Conservation (phyloP, 2,113 vertebrate genomes). For the Rhinolophus ferrumequinum region DNA sequence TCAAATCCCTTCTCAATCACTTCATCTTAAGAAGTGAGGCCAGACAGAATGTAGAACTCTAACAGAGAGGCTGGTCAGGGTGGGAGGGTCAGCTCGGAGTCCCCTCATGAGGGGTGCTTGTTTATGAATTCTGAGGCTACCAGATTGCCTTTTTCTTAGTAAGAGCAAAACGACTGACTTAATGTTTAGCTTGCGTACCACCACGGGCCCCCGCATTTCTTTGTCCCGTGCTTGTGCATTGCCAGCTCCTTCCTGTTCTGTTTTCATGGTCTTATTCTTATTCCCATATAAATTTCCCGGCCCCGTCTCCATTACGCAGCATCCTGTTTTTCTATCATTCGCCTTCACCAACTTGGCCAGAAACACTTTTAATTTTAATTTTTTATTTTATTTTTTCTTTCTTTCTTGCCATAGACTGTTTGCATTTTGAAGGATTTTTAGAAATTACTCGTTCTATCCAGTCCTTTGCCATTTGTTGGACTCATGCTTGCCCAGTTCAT, state of each 20-base stretch:
- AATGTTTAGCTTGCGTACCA: background rate
- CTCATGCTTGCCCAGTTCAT: background rate
- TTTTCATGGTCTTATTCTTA: constrained; percentile 35
- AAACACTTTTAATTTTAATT: background rate
- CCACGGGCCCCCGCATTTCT: background rate
- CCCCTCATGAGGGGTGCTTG: background rate
- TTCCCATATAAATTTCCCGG: constrained; percentile 61
- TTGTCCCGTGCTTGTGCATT: constrained; percentile 49
- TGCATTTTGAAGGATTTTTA: constrained; percentile 32
- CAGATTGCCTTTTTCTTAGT: background rate
- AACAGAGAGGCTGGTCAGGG: background rate
- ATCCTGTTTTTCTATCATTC: constrained; percentile 40
- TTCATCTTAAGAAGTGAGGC: background rate
- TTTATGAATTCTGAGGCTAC: constrained; percentile 9
- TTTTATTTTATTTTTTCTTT: background rate
- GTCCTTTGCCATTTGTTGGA: background rate
- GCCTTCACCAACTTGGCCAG: background rate
- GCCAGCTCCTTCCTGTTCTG: background rate
- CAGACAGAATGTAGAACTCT: background rate
- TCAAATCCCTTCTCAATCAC: background rate
- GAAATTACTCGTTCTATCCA: background rate
- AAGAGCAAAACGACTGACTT: constrained; percentile 31
- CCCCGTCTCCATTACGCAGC: background rate
- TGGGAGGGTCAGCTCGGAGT: background rate
- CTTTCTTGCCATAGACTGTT: background rate